Evolutionary conservation across 2,113 vertebrate genomes (phyloP), one percentile per base, ranked within the genome.

Genomic region (Megatriorchis doriae): DNA sequence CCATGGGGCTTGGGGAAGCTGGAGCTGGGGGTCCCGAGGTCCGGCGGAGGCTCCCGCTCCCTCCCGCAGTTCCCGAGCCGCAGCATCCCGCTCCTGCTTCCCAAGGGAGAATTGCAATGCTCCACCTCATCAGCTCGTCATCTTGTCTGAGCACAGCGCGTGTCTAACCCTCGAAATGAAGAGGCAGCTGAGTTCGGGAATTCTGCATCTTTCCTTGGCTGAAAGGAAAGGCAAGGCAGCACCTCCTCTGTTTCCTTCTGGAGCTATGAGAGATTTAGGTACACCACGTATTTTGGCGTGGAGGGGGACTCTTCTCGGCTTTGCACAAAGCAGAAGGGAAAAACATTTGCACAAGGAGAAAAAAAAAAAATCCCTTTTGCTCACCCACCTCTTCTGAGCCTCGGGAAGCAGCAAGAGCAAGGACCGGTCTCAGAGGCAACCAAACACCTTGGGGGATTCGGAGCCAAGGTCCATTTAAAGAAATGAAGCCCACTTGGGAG

Each of bases 201-300:
- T 45, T 48, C 1, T 31, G 21, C 29, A 16, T 74, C 62, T 73
- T 82, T 26, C 88, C 58, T 19, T 10, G 42, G 65, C 36, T 25
- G 56, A 36, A 13, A 38, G 36, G 72, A 40, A 17, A 74, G 84
- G 38, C 27, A 7, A 55, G 19, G 89, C 48, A 50, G 36, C 10
- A 6, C 32, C 68, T 32, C 56, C 56, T 32, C 26, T 5, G 0
- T 11, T 18, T 48, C 63, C 4, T 68, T 9, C 53, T 1, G 61
- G 40, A 86, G 59, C 34, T 21, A 1, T 1, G 2, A 6, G 18
- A 43, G 48, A 56, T 15, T 31, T 2, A 5, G 62, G 8, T 3
- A 5, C 3, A 15, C 53, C 34, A 0, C 0, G 4, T 5, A 21
- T 21, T 18, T 53, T 2, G 50, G 40, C 0, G 6, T 9, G 17